phyloP scores from a whole-genome alignment of 2,888 invertebrate genomes.

The Gymnosoma rotundatum region DNA sequence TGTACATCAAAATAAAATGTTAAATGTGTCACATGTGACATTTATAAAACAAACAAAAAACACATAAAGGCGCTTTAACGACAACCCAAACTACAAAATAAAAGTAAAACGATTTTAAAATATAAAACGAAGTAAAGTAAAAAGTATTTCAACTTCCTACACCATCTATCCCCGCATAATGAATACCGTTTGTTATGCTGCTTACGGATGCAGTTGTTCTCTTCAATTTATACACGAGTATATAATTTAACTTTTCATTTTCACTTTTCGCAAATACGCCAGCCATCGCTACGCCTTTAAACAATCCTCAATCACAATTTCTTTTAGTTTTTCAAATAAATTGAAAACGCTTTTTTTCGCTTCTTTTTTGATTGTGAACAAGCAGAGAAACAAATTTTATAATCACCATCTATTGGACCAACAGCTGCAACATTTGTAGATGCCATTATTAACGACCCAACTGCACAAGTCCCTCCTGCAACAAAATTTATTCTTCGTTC shows the following conservation, averaged over 20 bases:
- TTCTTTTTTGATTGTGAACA: constrained; percentile 4
- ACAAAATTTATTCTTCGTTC: constrained; percentile 32
- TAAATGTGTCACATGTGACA: constrained; percentile 52
- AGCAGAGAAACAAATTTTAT: constrained; percentile 36
- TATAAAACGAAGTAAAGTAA: not conserved
- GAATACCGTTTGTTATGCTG: constrained; percentile 1
- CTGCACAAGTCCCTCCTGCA: constrained; percentile 44
- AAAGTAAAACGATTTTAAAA: not conserved
- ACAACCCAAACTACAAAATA: constrained; percentile 6
- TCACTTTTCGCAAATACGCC: not conserved
- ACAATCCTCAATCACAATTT: constrained; percentile 28
- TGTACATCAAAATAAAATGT: constrained; percentile 49
- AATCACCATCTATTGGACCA: constrained; percentile 60
- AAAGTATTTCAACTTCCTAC: not conserved
- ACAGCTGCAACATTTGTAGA: constrained; percentile 60
- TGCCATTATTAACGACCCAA: constrained; percentile 58
- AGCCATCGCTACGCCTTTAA: constrained; percentile 31
- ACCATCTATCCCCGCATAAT: not conserved
- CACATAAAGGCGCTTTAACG: constrained; percentile 32
- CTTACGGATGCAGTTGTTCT: constrained; percentile 7
- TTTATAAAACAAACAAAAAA: too few species aligned
- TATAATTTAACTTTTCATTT: not conserved
- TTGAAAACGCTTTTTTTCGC: constrained; percentile 38
- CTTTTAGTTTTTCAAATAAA: constrained; percentile 33
- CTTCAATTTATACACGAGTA: constrained; percentile 15